Evolutionary conservation across 2,113 vertebrate genomes (phyloP), one percentile per base, ranked within the genome.

Genomic region (Triplophysa siluroides): DNA sequence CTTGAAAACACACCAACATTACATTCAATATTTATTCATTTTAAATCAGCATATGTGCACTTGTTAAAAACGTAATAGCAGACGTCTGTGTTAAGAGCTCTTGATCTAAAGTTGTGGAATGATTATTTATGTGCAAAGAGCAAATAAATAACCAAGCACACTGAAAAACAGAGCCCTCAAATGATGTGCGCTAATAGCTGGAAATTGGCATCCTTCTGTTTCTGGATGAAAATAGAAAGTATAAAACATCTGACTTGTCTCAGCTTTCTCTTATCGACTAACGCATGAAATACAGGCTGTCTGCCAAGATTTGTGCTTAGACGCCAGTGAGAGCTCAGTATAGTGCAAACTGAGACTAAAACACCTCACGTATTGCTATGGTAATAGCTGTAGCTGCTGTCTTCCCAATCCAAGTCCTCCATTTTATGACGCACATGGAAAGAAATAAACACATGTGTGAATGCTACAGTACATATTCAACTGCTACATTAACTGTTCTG

Each of bases 181-280:
- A 52, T 52, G 50, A 52, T 52, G 50, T 52, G 50, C 5, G 50
- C 50, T 52, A 52, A 18, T 52, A 16, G 50, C 50, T 52, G 16
- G 50, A 52, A 52, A 52, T 52, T 16, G 10, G 43, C 45, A 26
- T 69, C 6, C 60, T 77, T 23, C 21, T 56, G 26, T 64, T 77
- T 23, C 66, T 3, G 5, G 29, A 21, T n/a, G 62, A 45, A 56
- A 52, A 52, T 52, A 52, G 50, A 52, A 52, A 9, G 43, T 45
- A 52, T 52, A 52, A 52, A 52, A 52, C 50, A 52, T 52, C 50
- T 58, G 54, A 61, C 10, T 79, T 3, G 21, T n/a, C 61, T 58
- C 23, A 18, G 19, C 56, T 77, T 54, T 76, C 54, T 54, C 23
- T 72, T 66, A 11, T 66, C 19, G 19, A 79, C 50, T 26, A 23